These are phyloP conservation scores for Schizothorax lantsangensis DNA, from an alignment of 2,797 vertebrate species.

Conservation along the genomic window DNA sequence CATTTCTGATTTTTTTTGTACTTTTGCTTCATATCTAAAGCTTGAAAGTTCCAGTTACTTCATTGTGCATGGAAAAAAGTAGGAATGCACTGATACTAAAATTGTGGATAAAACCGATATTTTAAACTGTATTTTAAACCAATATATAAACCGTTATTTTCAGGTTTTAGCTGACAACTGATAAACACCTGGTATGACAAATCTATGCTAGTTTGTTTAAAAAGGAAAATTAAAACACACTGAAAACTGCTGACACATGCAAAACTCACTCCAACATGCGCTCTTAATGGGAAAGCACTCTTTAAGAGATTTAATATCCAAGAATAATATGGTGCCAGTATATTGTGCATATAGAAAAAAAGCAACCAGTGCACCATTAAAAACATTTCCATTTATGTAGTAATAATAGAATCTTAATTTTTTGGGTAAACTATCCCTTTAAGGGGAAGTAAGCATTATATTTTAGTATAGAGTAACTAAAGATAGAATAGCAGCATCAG, in stretches of 20 bases:
- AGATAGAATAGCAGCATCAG: conserved; percentile 5
- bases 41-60: neutral
- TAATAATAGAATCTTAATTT: neutral
- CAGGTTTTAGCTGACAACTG: neutral
- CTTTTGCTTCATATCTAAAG: neutral
- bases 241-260: neutral
- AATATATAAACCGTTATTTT: no score
- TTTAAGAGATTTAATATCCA: neutral
- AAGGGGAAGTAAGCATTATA: neutral
- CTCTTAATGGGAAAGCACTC: neutral
- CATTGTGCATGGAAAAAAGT: neutral
- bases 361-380: neutral
- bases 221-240: neutral
- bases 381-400: neutral
- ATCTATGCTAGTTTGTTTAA: neutral
- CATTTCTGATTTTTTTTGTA: neutral
- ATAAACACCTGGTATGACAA: neutral
- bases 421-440: neutral
- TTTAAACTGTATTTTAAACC: no score
- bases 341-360: no score
- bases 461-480: neutral
- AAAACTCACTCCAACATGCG: neutral
- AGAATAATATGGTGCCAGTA: neutral
- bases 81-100: neutral
- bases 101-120: neutral